These are phyloP conservation scores for Gnathonemus echidnorhynchus DNA, from an alignment of 2,113 vertebrate species.

Conservation along the genomic window DNA sequence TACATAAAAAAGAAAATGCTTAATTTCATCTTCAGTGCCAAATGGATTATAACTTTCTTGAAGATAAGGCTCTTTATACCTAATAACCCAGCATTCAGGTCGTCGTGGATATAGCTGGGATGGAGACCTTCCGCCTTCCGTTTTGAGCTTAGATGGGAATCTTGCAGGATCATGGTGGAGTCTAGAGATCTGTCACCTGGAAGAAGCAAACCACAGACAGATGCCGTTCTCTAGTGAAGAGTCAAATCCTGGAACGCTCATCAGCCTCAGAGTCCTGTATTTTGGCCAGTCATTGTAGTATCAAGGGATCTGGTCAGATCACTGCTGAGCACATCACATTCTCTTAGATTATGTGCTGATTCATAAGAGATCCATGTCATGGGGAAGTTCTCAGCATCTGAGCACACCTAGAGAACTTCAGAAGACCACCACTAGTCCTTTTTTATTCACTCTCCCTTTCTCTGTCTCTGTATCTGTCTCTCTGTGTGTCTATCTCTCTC, in stretches of 20 bases:
- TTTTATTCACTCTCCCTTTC: not conserved
- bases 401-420: not conserved
- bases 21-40: not conserved
- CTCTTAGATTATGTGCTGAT: not conserved
- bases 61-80: constrained; percentile 35
- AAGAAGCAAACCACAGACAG: constrained; percentile 10
- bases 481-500: not conserved
- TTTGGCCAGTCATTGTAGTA: not conserved
- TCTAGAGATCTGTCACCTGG: constrained; percentile 26
- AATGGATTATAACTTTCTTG: constrained; percentile 60
- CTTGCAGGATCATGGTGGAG: constrained; percentile 22
- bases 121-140: not conserved
- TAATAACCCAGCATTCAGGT: not conserved
- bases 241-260: constrained; percentile 44
- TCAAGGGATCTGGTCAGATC: not conserved
- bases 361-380: not conserved
- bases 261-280: constrained; percentile 34
- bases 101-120: too few relatives aligned
- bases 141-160: not conserved
- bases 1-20: constrained; percentile 28
- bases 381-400: not conserved
- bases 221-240: not conserved
- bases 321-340: not conserved
- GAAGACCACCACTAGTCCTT: not conserved
- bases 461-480: not conserved